phyloP scores from a whole-genome alignment of 2,888 invertebrate species.

The Lycaena phlaeas region DNA sequence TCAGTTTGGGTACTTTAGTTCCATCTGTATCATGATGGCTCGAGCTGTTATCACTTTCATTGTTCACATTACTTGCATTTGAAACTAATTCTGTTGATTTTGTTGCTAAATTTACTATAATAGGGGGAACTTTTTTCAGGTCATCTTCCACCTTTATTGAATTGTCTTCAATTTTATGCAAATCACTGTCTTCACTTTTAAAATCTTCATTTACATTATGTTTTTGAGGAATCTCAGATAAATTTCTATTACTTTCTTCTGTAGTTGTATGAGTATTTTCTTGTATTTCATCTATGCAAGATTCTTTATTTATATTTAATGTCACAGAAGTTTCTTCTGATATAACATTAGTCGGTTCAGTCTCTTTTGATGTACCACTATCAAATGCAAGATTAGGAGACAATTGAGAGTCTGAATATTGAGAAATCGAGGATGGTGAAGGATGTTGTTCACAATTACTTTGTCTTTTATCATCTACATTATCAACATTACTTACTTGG shows the following conservation, averaged over 20 bases:
- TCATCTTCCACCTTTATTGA: conserved; percentile 7
- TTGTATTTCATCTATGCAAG: conserved; percentile 3
- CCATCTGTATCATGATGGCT: conserved; percentile 27
- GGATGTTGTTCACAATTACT: conserved; percentile 44
- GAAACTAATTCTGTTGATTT: conserved; percentile 23
- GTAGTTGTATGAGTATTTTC: conserved; percentile 11
- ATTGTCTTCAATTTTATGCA: no score
- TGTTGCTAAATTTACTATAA: conserved; percentile 35
- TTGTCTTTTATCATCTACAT: conserved; percentile 22
- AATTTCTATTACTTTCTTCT: neutral
- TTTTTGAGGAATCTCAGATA: neutral
- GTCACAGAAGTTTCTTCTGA: neutral
- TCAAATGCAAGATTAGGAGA: conserved; percentile 25
- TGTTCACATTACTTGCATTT: conserved; percentile 16
- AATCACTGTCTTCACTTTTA: no score
- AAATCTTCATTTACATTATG: no score
- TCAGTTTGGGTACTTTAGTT: conserved; percentile 61
- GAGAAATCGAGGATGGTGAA: conserved; percentile 41
- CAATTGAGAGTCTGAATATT: conserved; percentile 26
- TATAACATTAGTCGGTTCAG: conserved; percentile 8
- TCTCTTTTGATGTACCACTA: conserved; percentile 26
- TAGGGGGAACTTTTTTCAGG: conserved; percentile 15
- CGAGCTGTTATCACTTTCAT: conserved; percentile 26
- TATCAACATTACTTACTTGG: conserved; percentile 28
- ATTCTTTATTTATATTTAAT: neutral